These are phyloP conservation scores for Pelvicachromis taeniatus DNA, from an alignment of 2,113 vertebrate species.

Conservation along the genomic window DNA sequence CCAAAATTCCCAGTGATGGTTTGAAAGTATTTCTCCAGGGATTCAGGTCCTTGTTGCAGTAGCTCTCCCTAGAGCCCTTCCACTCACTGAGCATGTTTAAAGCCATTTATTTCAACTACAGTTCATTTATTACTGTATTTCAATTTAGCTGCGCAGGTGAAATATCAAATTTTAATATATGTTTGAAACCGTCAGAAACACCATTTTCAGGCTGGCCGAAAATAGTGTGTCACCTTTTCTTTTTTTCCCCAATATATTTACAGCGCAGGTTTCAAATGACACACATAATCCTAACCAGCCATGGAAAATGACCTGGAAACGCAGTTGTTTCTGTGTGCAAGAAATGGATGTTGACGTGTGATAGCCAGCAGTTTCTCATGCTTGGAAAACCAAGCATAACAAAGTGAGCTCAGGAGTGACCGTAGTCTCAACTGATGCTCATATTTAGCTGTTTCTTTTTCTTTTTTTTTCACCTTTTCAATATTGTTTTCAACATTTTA, in stretches of 20 bases:
- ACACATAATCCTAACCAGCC: constrained; percentile 6
- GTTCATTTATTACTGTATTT: neutral
- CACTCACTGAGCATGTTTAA: neutral
- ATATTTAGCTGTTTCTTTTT: neutral
- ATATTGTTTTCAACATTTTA: neutral
- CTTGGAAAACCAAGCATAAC: constrained; percentile 15
- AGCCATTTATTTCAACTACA: neutral
- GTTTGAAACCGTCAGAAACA: neutral
- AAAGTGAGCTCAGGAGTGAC: neutral
- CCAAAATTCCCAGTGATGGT: neutral
- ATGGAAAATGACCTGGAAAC: neutral
- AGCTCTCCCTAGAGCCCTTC: neutral
- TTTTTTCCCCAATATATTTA: neutral
- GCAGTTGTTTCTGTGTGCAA: neutral
- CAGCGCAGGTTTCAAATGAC: neutral
- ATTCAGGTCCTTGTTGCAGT: neutral
- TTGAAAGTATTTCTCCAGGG: neutral
- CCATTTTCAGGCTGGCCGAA: neutral
- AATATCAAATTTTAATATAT: neutral
- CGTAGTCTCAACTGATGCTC: neutral
- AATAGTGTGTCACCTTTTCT: neutral
- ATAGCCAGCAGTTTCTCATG: constrained; percentile 16
- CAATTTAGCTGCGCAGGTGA: neutral
- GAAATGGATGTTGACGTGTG: constrained; percentile 28
- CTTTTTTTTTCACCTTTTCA: neutral